Conservation (phyloP, 2,797 vertebrate species). For the Tiaroga cobitis region DNA sequence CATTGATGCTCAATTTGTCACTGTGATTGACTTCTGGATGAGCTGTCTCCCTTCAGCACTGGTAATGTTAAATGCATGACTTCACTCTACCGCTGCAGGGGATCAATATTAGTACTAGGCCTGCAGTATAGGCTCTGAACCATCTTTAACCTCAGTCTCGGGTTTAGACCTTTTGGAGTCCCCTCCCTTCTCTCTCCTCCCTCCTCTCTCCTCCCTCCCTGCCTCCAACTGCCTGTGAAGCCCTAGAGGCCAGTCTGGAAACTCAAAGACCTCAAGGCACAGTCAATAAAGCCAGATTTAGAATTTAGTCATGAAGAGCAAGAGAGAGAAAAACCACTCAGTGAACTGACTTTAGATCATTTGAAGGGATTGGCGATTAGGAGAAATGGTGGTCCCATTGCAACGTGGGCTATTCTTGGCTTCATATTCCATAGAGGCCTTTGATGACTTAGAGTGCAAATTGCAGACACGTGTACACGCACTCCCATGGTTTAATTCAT, state of each 20-base stretch:
- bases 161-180: constrained; percentile 23
- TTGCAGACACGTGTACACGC: constrained; percentile 34
- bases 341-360: constrained; percentile 1
- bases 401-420: neutral
- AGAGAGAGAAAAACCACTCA: constrained; percentile 7
- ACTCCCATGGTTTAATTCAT: constrained; percentile 37
- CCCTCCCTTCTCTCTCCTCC: neutral
- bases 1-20: constrained; percentile 19
- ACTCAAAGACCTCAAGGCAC: constrained; percentile 21
- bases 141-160: constrained; percentile 53
- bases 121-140: constrained; percentile 41
- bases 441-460: constrained; percentile 29
- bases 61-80: constrained; percentile 58
- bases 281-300: constrained; percentile 15
- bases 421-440: constrained; percentile 13
- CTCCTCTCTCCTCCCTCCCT: no score
- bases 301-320: constrained; percentile 6
- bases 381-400: neutral
- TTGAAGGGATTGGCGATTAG: neutral
- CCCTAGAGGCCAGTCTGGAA: constrained; percentile 27
- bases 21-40: constrained; percentile 33
- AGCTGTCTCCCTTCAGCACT: constrained; percentile 12
- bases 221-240: neutral
- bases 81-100: constrained; percentile 46
- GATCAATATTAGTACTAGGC: constrained; percentile 49